Evolutionary conservation across 1,140 invertebrate genomes (phyloP).

Genomic region (Drosophila nebulosa): DNA sequence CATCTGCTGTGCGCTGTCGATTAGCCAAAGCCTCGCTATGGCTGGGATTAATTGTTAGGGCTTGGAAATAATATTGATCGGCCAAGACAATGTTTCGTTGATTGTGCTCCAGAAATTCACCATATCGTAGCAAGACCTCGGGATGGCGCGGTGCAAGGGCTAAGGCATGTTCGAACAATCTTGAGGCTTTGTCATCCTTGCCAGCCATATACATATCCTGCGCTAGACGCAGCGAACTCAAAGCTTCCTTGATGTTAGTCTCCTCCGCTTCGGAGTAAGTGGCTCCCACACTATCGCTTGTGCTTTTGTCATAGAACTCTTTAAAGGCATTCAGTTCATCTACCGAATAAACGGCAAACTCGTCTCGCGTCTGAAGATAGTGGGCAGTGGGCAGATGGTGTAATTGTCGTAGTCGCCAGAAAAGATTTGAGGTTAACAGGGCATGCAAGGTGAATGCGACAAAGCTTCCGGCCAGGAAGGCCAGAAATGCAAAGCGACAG

Average conservation of each 20-base stretch:
- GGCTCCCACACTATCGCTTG: conserved; percentile 52
- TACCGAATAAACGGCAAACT: conserved; percentile 69
- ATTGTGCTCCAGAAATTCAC: conserved; percentile 94
- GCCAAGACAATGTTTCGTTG: conserved; percentile 93
- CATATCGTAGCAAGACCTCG: conserved; percentile 95
- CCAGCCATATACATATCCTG: conserved; percentile 90
- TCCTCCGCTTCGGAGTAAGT: conserved; percentile 48
- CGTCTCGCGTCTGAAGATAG: conserved; percentile 70
- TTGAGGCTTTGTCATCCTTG: conserved; percentile 92
- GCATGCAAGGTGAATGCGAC: conserved; percentile 50
- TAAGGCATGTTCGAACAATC: conserved; percentile 94
- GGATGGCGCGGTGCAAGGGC: conserved; percentile 94
- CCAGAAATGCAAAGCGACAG: conserved; percentile 36
- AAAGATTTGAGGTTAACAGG: conserved; percentile 20
- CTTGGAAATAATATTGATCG: conserved; percentile 92
- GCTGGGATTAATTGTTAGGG: conserved; percentile 90
- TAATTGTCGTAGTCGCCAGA: conserved; percentile 40
- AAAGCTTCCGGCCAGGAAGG: conserved; percentile 56
- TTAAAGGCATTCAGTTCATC: conserved; percentile 61
- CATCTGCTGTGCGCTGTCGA: conserved; percentile 89
- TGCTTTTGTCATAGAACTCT: conserved; percentile 65
- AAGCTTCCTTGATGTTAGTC: conserved; percentile 85
- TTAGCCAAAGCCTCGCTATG: conserved; percentile 91
- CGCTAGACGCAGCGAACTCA: conserved; percentile 91
- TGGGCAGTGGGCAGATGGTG: conserved; percentile 61